Evolutionary conservation across 2,888 invertebrate genomes (phyloP), one percentile per base, ranked within the genome.

Genomic region (Heliconius sara): DNA sequence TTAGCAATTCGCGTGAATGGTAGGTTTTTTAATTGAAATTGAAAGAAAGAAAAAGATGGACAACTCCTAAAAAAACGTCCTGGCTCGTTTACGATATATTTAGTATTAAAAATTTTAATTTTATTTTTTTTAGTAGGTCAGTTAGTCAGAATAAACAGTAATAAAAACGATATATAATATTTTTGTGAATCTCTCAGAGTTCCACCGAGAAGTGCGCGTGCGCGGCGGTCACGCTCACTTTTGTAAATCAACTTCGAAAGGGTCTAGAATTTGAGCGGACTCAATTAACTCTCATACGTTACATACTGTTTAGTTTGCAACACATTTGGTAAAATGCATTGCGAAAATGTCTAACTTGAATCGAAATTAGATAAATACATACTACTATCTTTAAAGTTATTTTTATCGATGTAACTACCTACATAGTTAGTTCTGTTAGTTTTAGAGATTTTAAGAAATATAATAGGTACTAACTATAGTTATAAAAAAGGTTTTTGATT

Each of bases 191-290:
- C 72, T 77, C 83, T 85, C 84, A 85, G 88, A 90, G 87, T 86
- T 87, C 87, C 86, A 86, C 84, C 83, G 86, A 81, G 85, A 86
- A 95, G 93, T 95, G 95, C 88, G 90, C 88, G 85, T 86, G 86
- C 85, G 87, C 85, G 82, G 85, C 86, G 85, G 82, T 85, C 85
- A 88, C 94, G 86, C 87, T 90, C 92, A 89, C 92, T 95, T 95
- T 94, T 95, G 94, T 95, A 94, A 91, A 87, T 83, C 83, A 78
- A 83, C 83, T 88, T 91, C 83, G 93, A 92, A 95, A 93, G 93
- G 93, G 91, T 93, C 90, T 91, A 92, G 91, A 91, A 91, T 90
- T 91, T 87, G 85, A 88, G 88, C 89, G 84, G 90, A 88, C 91
- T 90, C 89, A 91, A 89, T 91, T 89, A 91, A 87, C 65, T 67